Conservation (phyloP, 2,888 invertebrate genomes). For the Trichogramma evanescens region DNA sequence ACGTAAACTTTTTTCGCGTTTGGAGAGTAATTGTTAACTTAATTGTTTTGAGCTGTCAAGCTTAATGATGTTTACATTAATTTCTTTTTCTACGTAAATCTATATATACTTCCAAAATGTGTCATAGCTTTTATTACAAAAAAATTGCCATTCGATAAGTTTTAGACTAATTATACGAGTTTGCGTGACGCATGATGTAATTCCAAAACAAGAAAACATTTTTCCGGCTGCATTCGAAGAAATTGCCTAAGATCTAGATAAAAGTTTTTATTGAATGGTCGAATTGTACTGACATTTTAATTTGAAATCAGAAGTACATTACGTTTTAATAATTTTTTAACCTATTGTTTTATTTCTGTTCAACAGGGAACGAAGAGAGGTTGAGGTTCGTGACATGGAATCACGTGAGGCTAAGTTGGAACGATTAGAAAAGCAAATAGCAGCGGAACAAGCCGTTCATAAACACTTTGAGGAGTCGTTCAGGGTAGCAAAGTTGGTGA, state of each 20-base stretch:
- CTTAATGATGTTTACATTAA: background rate
- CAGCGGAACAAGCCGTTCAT: constrained; percentile 65
- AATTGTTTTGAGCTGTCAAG: background rate
- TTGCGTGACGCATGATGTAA: no score
- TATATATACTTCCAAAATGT: no score
- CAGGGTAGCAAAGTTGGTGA: constrained; percentile 67
- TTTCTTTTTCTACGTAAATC: background rate
- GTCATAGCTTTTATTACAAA: no score
- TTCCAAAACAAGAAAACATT: no score
- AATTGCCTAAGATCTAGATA: no score
- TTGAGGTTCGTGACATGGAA: constrained; percentile 59
- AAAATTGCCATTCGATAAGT: no score
- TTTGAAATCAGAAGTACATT: no score
- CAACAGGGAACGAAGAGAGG: constrained; percentile 60
- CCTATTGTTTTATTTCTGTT: constrained; percentile 13
- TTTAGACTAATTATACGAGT: no score
- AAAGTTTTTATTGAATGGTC: no score
- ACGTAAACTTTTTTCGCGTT: background rate
- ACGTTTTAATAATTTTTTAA: background rate
- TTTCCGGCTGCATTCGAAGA: no score
- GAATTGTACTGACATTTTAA: no score
- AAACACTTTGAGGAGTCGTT: constrained; percentile 88
- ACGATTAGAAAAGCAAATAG: constrained; percentile 53
- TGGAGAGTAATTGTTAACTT: background rate
- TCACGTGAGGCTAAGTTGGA: constrained; percentile 51